Conservation (phyloP, 1,140 invertebrate species). For the Lepidotrigona ventralis region DNA sequence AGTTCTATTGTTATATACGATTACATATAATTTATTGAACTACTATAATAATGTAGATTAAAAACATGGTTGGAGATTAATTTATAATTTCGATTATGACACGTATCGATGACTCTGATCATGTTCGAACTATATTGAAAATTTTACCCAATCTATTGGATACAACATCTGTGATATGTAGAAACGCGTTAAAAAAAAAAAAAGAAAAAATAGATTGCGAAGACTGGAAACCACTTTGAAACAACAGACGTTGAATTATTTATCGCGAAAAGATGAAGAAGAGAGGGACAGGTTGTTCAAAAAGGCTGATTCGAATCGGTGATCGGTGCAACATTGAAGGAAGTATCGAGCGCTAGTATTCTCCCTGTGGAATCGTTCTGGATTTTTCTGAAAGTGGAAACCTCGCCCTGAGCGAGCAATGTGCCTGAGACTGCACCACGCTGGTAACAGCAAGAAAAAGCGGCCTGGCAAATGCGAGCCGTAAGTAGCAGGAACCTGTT, state of each 20-base stretch:
- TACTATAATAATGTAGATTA: no score
- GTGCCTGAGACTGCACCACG: slow-evolving; percentile 1
- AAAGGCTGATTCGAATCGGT: background rate
- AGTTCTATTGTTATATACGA: no score
- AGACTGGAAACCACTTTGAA: background rate
- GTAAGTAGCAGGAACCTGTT: slow-evolving; percentile 65
- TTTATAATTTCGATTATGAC: no score
- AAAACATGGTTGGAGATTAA: no score
- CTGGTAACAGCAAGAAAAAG: slow-evolving; percentile 53
- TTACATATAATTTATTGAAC: no score
- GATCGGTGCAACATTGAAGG: background rate
- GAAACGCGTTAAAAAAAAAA: no score
- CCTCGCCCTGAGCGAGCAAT: slow-evolving; percentile 47
- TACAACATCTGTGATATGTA: accelerated
- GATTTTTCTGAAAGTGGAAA: slow-evolving; percentile 62
- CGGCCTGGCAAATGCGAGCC: slow-evolving; percentile 48
- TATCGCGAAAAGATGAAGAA: background rate
- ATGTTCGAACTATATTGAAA: background rate
- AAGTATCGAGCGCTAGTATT: background rate
- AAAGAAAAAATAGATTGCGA: background rate
- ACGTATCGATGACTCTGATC: no score
- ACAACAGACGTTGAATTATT: background rate
- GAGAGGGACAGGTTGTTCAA: background rate
- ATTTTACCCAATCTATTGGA: background rate
- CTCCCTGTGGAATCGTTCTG: slow-evolving; percentile 37